A percentile compares a stretch with the other conserved stretches of the same genome.
These are phyloP conservation scores for Lonchura striata DNA, from an alignment of 2,113 vertebrate species.

Conservation along the genomic window DNA sequence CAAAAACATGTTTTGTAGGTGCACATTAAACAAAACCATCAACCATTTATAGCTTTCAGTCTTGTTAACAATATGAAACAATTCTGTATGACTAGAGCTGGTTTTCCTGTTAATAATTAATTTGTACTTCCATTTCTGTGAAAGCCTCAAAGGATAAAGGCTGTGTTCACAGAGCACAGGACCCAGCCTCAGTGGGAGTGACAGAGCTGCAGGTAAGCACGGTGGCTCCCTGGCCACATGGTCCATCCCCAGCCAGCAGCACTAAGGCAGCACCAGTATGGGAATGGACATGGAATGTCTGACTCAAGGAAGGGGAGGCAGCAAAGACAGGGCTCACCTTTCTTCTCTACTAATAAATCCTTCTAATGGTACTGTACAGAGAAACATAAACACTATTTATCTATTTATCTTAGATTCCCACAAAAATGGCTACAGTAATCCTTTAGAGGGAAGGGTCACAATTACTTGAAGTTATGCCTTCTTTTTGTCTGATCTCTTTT, in stretches of 20 bases:
- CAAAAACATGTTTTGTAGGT: neutral
- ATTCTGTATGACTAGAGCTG: neutral
- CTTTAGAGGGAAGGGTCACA: neutral
- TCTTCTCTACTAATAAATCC: neutral
- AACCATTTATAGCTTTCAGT: neutral
- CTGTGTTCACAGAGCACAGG: neutral
- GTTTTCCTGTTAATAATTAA: neutral
- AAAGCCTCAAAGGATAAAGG: neutral
- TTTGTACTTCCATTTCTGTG: neutral
- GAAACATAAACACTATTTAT: neutral
- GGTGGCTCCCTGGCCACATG: accelerated
- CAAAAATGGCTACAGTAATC: neutral
- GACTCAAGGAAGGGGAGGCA: neutral
- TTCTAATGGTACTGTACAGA: neutral
- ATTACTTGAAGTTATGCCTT: neutral
- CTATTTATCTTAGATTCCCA: neutral
- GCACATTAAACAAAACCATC: neutral
- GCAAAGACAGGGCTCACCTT: neutral
- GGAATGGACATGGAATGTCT: neutral
- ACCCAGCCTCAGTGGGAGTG: neutral
- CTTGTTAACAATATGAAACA: neutral
- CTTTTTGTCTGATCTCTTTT: neutral
- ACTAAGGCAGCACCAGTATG: neutral
- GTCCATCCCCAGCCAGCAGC: neutral
- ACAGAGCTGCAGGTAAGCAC: neutral